A percentile compares a stretch with the other conserved stretches of the same genome.
Evolutionary conservation across 2,888 invertebrate species (phyloP).

Genomic region (Tethea ocularis): DNA sequence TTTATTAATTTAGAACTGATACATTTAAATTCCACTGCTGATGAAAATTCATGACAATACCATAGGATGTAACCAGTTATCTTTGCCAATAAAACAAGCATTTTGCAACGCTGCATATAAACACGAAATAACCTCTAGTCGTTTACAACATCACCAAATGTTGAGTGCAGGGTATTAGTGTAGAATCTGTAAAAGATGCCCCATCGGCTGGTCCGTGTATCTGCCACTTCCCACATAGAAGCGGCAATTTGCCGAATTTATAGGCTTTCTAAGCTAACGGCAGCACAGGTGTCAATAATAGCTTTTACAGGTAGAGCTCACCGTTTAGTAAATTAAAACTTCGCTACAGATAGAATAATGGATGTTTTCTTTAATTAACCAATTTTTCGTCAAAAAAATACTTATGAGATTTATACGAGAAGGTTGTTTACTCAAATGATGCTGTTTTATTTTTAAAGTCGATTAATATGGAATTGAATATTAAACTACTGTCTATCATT

Average conservation of each 20-base stretch:
- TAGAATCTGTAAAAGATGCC: conserved; percentile 11
- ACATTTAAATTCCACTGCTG: background rate
- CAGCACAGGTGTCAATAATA: conserved; percentile 66
- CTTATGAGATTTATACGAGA: too few species aligned
- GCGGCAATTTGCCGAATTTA: conserved; percentile 62
- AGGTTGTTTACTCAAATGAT: background rate
- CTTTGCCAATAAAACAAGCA: background rate
- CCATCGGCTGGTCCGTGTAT: conserved; percentile 35
- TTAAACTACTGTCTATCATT: too few species aligned
- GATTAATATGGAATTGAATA: too few species aligned
- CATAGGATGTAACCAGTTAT: too few species aligned
- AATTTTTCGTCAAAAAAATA: too few species aligned
- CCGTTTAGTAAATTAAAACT: conserved; percentile 36
- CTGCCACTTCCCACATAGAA: conserved; percentile 58
- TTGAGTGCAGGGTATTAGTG: conserved; percentile 7
- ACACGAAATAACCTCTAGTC: background rate
- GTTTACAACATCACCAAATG: background rate
- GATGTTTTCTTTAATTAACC: background rate
- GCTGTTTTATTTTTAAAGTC: too few species aligned
- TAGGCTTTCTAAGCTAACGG: conserved; percentile 57
- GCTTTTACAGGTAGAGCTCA: conserved; percentile 41
- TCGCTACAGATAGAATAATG: background rate
- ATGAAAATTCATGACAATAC: too few species aligned
- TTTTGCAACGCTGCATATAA: background rate
- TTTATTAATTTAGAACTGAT: background rate